Conservation (phyloP, 2,113 vertebrate species). For the Ctenomys sociabilis region DNA sequence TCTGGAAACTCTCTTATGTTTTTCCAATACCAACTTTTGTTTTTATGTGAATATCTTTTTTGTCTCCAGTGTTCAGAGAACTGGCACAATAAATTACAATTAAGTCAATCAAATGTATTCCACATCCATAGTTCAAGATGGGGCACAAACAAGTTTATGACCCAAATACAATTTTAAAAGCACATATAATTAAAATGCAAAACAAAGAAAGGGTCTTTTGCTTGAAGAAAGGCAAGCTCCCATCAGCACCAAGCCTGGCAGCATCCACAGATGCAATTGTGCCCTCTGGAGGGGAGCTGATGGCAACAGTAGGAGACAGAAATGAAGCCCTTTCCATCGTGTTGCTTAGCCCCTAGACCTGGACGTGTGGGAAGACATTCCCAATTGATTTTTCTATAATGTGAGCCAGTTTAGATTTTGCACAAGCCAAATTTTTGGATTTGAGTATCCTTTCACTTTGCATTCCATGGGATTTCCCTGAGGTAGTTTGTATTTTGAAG, state of each 20-base stretch:
- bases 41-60: background rate
- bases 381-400: background rate
- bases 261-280: fast-evolving
- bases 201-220: background rate
- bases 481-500: background rate
- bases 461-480: background rate
- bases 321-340: background rate
- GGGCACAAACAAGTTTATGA: background rate
- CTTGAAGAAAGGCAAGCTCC: background rate
- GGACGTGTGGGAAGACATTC: background rate
- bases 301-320: background rate
- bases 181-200: background rate
- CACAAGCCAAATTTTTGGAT: background rate
- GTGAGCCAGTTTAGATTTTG: background rate
- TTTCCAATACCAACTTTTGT: background rate
- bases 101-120: background rate
- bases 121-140: background rate
- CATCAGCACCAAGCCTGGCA: background rate
- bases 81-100: background rate
- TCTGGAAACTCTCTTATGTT: background rate
- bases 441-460: background rate
- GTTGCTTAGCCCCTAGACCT: background rate
- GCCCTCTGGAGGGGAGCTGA: background rate
- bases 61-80: background rate
- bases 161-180: background rate